Evolutionary conservation across 2,888 invertebrate species (phyloP).

Genomic region (Eupithecia insigniata): DNA sequence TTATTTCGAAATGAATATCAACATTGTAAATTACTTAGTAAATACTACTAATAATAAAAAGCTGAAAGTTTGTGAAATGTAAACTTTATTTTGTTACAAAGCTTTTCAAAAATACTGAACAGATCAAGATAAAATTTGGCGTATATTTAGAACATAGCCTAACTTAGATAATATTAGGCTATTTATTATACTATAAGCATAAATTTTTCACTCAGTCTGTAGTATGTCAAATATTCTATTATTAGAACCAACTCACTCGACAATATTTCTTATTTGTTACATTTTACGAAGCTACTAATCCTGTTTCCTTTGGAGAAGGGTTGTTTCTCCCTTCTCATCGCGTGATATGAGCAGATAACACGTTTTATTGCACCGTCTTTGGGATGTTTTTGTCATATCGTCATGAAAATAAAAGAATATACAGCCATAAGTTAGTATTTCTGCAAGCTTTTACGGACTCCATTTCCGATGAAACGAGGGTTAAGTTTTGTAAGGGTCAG

Average conservation of each 20-base stretch:
- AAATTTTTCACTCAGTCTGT: too few relatives aligned
- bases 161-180: too few relatives aligned
- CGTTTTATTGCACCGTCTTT: conserved; percentile 15
- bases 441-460: conserved; percentile 1
- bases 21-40: too few relatives aligned
- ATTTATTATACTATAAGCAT: too few relatives aligned
- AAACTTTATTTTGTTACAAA: too few relatives aligned
- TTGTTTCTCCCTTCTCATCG: conserved; percentile 12
- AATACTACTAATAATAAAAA: too few relatives aligned
- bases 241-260: not conserved
- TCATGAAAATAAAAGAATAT: conserved; percentile 14
- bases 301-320: conserved; percentile 16
- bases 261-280: conserved; percentile 1
- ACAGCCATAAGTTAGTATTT: not conserved
- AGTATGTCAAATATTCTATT: not conserved
- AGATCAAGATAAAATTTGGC: too few relatives aligned
- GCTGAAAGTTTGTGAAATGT: too few relatives aligned
- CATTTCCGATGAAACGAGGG: not conserved
- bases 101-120: too few relatives aligned
- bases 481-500: not conserved
- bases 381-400: conserved; percentile 15
- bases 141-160: too few relatives aligned
- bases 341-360: conserved; percentile 15
- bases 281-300: conserved; percentile 3
- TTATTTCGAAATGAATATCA: not conserved